Evolutionary conservation across 1,140 invertebrate species (phyloP).

Genomic region (Drosophila aff.): DNA sequence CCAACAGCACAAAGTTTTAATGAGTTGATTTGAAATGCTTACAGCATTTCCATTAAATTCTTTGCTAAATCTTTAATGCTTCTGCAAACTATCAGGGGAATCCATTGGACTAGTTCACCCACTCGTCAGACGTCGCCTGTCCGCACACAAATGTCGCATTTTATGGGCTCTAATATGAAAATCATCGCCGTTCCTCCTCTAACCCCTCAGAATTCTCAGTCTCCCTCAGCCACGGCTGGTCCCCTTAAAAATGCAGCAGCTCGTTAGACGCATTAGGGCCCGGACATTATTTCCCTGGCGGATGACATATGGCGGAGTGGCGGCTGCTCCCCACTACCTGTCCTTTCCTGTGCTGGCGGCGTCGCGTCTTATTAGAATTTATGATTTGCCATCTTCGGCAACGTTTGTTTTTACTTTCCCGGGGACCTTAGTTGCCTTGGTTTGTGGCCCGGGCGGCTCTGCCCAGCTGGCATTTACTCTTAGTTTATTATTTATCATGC

Average conservation of each 20-base stretch:
- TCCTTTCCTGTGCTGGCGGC: conserved; percentile 38
- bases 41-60: conserved; percentile 1
- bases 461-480: conserved; percentile 55
- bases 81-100: background rate
- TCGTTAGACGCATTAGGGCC: conserved; percentile 54
- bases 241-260: conserved; percentile 47
- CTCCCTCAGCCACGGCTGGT: background rate
- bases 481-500: conserved; percentile 60
- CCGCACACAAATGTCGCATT: conserved; percentile 43
- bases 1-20: conserved; percentile 4
- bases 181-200: conserved; percentile 14
- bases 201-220: background rate
- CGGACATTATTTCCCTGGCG: conserved; percentile 36
- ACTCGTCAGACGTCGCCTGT: conserved; percentile 3
- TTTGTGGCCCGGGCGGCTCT: background rate
- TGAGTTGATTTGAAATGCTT: conserved; percentile 4
- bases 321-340: conserved; percentile 31
- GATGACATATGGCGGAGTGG: conserved; percentile 49
- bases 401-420: conserved; percentile 31
- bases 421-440: conserved; percentile 18
- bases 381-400: conserved; percentile 51
- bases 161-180: conserved; percentile 53
- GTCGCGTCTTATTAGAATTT: conserved; percentile 60
- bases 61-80: background rate
- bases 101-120: conserved; percentile 18